Evolutionary conservation across 2,888 invertebrate species (phyloP).

Genomic region (Theretra japonica): DNA sequence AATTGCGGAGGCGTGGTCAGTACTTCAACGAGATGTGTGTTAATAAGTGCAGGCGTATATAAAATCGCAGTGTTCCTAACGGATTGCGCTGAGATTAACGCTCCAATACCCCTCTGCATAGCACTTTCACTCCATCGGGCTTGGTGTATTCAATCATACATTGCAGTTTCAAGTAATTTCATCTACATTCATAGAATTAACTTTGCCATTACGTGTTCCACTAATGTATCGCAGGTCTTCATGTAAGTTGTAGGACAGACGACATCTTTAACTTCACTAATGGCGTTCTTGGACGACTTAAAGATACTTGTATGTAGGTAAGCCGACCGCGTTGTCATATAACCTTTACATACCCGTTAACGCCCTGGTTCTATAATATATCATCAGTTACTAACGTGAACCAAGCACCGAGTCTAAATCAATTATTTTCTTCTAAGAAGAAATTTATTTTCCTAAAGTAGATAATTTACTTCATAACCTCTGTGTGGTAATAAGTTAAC

Average conservation of each 20-base stretch:
- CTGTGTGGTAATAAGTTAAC: neutral
- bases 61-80: slow-evolving; percentile 1
- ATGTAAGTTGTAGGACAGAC: no score
- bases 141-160: neutral
- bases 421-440: slow-evolving; percentile 1
- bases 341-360: neutral
- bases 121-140: slow-evolving; percentile 14
- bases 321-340: neutral
- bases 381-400: slow-evolving; percentile 8
- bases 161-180: neutral
- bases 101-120: slow-evolving; percentile 14
- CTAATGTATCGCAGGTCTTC: no score
- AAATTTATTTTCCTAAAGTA: neutral
- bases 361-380: neutral
- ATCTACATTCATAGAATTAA: neutral
- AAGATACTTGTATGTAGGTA: no score
- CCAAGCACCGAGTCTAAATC: neutral
- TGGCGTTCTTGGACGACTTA: no score
- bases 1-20: slow-evolving; percentile 20
- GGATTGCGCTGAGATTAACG: slow-evolving; percentile 12
- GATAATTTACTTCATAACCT: slow-evolving; percentile 10
- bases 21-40: slow-evolving; percentile 12
- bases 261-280: no score
- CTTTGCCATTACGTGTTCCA: neutral
- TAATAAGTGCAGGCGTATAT: slow-evolving; percentile 12